Evolutionary conservation across 2,797 vertebrate genomes (phyloP).

Genomic region (Luscinia megarhynchos): DNA sequence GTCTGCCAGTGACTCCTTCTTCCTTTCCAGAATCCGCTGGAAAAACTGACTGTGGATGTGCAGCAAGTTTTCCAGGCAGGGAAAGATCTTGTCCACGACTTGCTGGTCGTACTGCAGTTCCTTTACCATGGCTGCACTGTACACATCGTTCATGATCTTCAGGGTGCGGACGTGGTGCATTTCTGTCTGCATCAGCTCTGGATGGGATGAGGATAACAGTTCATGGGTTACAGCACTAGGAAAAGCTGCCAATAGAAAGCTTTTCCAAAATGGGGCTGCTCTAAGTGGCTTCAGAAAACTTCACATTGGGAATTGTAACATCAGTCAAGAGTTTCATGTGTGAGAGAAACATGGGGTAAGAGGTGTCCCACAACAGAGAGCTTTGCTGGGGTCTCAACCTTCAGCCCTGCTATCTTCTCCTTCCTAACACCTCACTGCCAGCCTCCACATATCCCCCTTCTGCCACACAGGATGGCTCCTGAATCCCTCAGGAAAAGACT

Average conservation of each 20-base stretch:
- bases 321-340: background rate
- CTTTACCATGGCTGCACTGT: slow-evolving; percentile 89
- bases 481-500: background rate
- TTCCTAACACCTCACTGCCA: background rate
- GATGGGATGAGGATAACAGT: background rate
- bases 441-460: rapidly evolving
- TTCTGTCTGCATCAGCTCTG: slow-evolving; percentile 98
- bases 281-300: background rate
- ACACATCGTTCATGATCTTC: slow-evolving; percentile 96
- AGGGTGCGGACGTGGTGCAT: slow-evolving; percentile 95
- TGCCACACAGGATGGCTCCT: background rate
- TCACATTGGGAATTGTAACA: background rate
- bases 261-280: background rate
- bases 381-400: background rate
- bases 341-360: background rate
- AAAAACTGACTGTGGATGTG: slow-evolving; percentile 92
- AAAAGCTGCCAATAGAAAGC: background rate
- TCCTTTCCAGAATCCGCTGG: slow-evolving; percentile 90
- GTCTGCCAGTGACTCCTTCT: slow-evolving; percentile 84
- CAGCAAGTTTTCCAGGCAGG: slow-evolving; percentile 89
- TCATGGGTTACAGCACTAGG: background rate
- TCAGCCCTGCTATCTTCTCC: background rate
- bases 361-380: background rate
- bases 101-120: slow-evolving; percentile 89
- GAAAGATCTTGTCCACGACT: slow-evolving; percentile 90